Evolutionary conservation across 2,113 vertebrate genomes (phyloP).

Genomic region (Pterocles burchelli): DNA sequence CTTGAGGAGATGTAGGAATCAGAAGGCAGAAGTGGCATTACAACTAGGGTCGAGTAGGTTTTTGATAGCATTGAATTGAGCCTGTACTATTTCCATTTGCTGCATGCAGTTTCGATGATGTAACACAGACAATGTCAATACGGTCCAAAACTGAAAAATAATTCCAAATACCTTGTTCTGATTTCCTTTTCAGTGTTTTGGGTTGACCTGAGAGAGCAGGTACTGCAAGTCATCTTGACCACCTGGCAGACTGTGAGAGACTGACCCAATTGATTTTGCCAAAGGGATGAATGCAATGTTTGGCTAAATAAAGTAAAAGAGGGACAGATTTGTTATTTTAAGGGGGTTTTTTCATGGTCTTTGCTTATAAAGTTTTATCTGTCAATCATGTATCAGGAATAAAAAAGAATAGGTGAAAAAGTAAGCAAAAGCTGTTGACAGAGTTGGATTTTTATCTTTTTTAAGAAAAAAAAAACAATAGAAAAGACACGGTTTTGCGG

Average conservation of each 20-base stretch:
- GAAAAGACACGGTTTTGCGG: background rate
- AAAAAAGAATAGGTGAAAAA: background rate
- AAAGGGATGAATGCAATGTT: background rate
- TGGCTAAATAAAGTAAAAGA: constrained; percentile 16
- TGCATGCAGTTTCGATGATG: constrained; percentile 13
- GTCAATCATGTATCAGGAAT: background rate
- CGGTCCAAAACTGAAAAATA: constrained; percentile 15
- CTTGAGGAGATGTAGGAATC: background rate
- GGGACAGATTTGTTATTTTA: background rate
- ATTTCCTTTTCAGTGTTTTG: constrained; percentile 17
- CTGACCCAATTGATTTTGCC: constrained; percentile 21
- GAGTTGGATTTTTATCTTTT: background rate
- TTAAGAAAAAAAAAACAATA: background rate
- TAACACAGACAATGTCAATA: constrained; percentile 18
- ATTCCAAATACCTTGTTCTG: constrained; percentile 36
- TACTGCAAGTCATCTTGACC: constrained; percentile 25
- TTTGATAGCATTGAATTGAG: background rate
- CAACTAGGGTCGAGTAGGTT: background rate
- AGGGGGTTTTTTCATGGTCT: background rate
- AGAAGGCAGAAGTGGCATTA: background rate
- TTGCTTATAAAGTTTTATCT: background rate
- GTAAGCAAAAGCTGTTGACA: background rate
- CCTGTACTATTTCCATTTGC: background rate
- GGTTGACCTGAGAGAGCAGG: constrained; percentile 16
- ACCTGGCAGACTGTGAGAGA: background rate